These are phyloP conservation scores for Poeciliopsis turneri DNA, from an alignment of 2,797 vertebrate genomes.

Conservation along the genomic window DNA sequence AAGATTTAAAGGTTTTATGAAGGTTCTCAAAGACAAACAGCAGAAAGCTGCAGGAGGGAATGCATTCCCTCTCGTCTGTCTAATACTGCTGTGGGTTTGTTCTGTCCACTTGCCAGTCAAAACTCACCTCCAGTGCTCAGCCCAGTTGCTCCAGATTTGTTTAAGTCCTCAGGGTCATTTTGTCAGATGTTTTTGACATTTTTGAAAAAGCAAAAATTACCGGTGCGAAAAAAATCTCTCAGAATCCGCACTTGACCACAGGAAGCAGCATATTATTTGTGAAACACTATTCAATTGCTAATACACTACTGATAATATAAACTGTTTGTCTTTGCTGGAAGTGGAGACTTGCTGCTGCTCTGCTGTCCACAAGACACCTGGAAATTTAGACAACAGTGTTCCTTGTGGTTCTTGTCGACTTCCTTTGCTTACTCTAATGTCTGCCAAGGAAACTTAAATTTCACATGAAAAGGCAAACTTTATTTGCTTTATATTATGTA, in stretches of 20 bases:
- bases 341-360: background rate
- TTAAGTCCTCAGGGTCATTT: constrained; percentile 23
- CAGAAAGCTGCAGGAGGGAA: constrained; percentile 1
- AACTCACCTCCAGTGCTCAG: constrained; percentile 11
- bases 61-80: background rate
- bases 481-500: background rate
- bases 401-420: background rate
- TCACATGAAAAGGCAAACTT: background rate
- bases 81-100: constrained; percentile 8
- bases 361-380: constrained; percentile 3
- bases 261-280: constrained; percentile 7
- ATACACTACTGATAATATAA: constrained; percentile 8
- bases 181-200: constrained; percentile 41
- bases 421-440: constrained; percentile 1
- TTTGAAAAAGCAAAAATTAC: constrained; percentile 11
- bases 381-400: constrained; percentile 1
- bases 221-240: constrained; percentile 14
- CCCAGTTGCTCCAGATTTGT: background rate
- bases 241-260: background rate
- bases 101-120: constrained; percentile 25
- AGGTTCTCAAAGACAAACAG: constrained; percentile 6
- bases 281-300: background rate
- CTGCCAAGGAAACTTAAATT: background rate
- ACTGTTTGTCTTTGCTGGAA: constrained; percentile 7
- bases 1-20: constrained; percentile 1